Base-by-base conservation (phyloP, 2,797 vertebrate genomes). In the Margarornis squamiger region DNA sequence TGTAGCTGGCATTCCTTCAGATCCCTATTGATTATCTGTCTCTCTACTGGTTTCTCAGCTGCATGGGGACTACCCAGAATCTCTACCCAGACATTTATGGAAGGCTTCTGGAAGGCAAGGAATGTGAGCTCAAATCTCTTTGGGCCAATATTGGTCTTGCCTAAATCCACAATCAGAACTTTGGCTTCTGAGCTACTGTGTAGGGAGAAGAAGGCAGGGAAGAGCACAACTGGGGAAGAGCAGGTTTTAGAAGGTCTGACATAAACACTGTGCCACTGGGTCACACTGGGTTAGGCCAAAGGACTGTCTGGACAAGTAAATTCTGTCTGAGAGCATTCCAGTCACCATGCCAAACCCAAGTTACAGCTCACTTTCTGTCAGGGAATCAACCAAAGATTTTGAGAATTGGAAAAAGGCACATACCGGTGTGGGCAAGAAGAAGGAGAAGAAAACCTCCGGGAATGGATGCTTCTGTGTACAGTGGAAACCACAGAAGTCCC, bases 171-270 rank as follows among this genome's bases (percentile, higher is more conserved):
- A 59, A 22, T 27, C 27, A 59, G 52, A 85, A 9, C 10, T 84
- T 48, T 74, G 48, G 9, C 16, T 51, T 29, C 27, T 59, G 46
- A 55, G n/a, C 0, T 3, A 22, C 16, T 0, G 0, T 14, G 9
- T 22, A 30, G 20, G 36, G 54, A 77, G 34, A 66, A 20, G 7
- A 9, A 22, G 51, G 20, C 36, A 70, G 32, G 9, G 39, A 22
- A 29, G 11, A 70, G 51, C 12, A 52, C 24, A 9, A 9, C 13
- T 23, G 34, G 17, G 18, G 14, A 55, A 55, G 58, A 65, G 10
- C 11, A 32, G 15, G 46, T 66, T 84, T 70, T 55, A 54, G 57
- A 75, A 73, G 45, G 48, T 29, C 51, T 73, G 46, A 22, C 18
- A 26, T 3, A 29, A 83, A 48, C 1, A 1, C 27, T 58, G 4